Conservation (phyloP, 2,797 vertebrate species). For the Setipinna tenuifilis region DNA sequence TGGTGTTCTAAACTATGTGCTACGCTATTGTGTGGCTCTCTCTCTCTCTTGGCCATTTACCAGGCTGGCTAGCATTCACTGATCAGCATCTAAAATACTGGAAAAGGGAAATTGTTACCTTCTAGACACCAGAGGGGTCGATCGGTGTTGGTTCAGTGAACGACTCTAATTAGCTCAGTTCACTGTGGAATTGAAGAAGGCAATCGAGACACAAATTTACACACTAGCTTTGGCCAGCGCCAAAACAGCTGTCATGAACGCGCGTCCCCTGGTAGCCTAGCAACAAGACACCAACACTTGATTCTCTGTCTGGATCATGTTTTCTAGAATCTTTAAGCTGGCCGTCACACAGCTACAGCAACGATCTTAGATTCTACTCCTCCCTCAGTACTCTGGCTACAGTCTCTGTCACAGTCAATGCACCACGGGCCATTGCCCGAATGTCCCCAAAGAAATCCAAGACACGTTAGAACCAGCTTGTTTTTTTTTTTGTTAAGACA, state of each 20-base stretch:
- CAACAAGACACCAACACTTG: conserved; percentile 54
- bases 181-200: not conserved
- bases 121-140: not conserved
- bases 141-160: not conserved
- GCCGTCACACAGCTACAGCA: no score
- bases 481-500: no score
- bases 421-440: no score
- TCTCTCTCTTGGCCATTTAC: not conserved
- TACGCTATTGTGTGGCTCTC: no score
- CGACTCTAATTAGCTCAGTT: conserved; percentile 2
- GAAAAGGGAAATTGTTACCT: not conserved
- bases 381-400: no score
- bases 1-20: not conserved
- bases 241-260: not conserved
- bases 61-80: not conserved
- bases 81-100: no score
- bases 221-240: not conserved
- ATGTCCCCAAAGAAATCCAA: no score
- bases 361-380: no score
- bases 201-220: not conserved
- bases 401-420: no score
- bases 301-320: no score
- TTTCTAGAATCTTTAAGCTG: not conserved
- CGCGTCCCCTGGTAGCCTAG: conserved; percentile 62
- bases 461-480: no score